Conservation (phyloP, 2,797 vertebrate genomes). For the Peromyscus nudipes region DNA sequence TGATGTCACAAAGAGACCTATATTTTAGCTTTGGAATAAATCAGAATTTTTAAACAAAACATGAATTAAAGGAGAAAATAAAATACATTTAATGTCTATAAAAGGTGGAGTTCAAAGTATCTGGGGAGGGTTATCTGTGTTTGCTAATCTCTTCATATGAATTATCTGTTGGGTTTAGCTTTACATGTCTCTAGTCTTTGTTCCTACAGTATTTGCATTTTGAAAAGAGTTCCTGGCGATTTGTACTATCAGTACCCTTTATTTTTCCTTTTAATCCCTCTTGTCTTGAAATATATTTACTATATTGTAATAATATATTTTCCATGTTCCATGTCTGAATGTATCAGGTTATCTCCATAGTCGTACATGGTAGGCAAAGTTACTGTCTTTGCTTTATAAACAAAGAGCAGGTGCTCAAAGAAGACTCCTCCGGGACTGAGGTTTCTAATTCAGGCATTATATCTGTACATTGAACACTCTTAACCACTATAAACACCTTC, state of each 20-base stretch:
- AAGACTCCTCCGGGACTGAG: not conserved
- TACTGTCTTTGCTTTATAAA: not conserved
- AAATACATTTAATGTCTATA: not conserved
- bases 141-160: not conserved
- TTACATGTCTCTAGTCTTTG: not conserved
- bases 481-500: not conserved
- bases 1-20: not conserved
- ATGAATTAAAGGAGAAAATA: not conserved
- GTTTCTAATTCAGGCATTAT: not conserved
- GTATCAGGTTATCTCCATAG: not conserved
- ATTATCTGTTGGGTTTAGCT: not conserved
- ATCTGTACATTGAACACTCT: not conserved
- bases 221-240: not conserved
- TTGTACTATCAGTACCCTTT: not conserved
- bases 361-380: not conserved
- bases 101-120: not conserved
- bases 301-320: not conserved
- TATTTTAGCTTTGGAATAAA: not conserved
- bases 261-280: not conserved
- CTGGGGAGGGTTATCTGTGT: not conserved
- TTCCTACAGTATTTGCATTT: not conserved
- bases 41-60: not conserved
- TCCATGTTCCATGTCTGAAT: not conserved
- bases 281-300: not conserved
- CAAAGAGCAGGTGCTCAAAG: not conserved